Evolutionary conservation across 2,797 vertebrate species (phyloP), one percentile per base, ranked within the genome.

Genomic region (Sylvia borin): DNA sequence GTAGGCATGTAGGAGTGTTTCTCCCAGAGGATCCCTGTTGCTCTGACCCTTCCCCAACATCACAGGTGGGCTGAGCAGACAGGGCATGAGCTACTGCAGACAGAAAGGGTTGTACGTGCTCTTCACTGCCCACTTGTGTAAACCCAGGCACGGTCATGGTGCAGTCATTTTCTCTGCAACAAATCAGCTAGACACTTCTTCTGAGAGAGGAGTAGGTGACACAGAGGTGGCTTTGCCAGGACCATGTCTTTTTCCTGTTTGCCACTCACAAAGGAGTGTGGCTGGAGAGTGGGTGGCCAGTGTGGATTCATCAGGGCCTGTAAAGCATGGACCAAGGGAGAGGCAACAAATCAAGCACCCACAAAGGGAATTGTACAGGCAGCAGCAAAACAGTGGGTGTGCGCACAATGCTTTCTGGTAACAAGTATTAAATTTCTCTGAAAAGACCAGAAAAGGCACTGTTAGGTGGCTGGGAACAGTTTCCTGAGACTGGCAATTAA

Each of bases 1-100:
- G 8, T 70, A 38, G 27, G 17, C 50, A 12, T 0, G 0, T 42
- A 24, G 65, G 16, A 82, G 3, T 47, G 14, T 57, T 90, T 55
- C 13, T 90, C 12, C 34, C 34, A 17, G 53, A 87, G 62, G 24
- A 38, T 81, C n/a, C 27, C 31, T 5, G 1, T 62, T 2, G 1
- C 27, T 72, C 62, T 58, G 32, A 75, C 32, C 38, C 54, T 20
- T 76, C 34, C 25, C 25, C 20, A 87, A 0, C 7, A 29, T 18
- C 1, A 1, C 24, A 57, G 34, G 17, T 36, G n/a, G 27, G 32
- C 80, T 93, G 47, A 85, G 74, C 55, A 40, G 66, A 36, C 45
- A 78, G 50, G 21, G 9, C 36, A 20, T 1, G 53, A 80, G 32
- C 80, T 92, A 45, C 85, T 81, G 57, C 50, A 50, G 90, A 27